These are phyloP conservation scores for Lasioglossum leucozonium DNA, from an alignment of 2,888 invertebrate species.

Conservation along the genomic window DNA sequence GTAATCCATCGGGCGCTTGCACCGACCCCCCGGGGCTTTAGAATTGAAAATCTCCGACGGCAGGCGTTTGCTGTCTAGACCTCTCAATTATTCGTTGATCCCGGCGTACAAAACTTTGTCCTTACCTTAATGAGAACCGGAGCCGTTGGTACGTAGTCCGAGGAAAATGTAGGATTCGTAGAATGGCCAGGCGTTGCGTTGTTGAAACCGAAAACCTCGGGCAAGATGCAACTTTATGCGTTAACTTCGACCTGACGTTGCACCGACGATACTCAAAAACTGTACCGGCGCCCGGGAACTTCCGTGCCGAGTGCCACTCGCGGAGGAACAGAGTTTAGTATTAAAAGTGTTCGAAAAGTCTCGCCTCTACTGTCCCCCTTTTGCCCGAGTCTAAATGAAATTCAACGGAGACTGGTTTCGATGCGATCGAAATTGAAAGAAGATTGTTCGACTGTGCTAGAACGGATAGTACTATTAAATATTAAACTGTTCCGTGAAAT, in stretches of 20 bases:
- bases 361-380: not conserved
- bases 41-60: not conserved
- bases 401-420: not conserved
- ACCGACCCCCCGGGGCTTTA: not conserved
- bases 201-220: not conserved
- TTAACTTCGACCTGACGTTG: conserved; percentile 31
- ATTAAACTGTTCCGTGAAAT: too few species aligned
- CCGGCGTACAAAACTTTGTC: conserved; percentile 15
- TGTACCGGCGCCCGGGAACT: not conserved
- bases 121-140: not conserved
- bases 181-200: not conserved
- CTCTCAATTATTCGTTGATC: conserved; percentile 18
- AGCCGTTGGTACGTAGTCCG: not conserved
- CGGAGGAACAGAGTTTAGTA: not conserved
- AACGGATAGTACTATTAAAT: not conserved
- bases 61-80: conserved; percentile 6
- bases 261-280: conserved; percentile 29
- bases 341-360: not conserved
- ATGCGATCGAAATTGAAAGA: not conserved
- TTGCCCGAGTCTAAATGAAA: not conserved
- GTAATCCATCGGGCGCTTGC: not conserved
- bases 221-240: conserved; percentile 14
- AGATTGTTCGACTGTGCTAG: too few species aligned
- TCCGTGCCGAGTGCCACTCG: not conserved
- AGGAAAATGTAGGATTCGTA: not conserved